Conservation (phyloP, 2,797 vertebrate species). For the Caiman crocodilus region DNA sequence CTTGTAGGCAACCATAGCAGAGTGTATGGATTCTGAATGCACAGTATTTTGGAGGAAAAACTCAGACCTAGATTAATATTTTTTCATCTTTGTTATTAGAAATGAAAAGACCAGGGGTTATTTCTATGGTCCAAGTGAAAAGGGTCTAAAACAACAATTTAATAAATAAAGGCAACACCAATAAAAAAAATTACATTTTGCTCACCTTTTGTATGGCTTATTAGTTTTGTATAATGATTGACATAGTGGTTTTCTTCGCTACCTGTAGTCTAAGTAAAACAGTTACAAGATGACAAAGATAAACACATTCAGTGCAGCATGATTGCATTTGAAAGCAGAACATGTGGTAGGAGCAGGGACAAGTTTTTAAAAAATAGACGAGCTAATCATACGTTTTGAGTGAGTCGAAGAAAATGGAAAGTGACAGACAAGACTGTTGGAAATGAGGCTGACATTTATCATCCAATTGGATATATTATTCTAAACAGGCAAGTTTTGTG, state of each 20-base stretch:
- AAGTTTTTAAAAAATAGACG: neutral
- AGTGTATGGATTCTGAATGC: neutral
- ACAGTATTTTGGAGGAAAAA: neutral
- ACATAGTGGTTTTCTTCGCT: neutral
- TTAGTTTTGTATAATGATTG: neutral
- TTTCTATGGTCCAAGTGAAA: constrained; percentile 3
- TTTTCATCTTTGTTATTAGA: neutral
- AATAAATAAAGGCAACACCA: neutral
- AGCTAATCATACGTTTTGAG: neutral
- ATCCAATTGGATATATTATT: neutral
- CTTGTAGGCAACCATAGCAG: neutral
- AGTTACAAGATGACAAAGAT: constrained; percentile 11
- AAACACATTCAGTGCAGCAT: neutral
- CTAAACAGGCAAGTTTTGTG: neutral
- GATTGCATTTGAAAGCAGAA: neutral
- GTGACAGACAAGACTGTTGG: neutral
- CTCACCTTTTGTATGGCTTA: neutral
- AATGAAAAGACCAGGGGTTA: neutral
- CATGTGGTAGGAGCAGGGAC: neutral
- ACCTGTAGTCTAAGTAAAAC: neutral
- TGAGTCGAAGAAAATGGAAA: neutral
- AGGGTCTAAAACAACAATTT: neutral
- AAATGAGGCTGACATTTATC: neutral
- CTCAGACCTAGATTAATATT: constrained; percentile 14
- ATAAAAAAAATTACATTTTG: neutral